phyloP scores from a whole-genome alignment of 2,888 invertebrate species.

The Lomographa bimaculata region DNA sequence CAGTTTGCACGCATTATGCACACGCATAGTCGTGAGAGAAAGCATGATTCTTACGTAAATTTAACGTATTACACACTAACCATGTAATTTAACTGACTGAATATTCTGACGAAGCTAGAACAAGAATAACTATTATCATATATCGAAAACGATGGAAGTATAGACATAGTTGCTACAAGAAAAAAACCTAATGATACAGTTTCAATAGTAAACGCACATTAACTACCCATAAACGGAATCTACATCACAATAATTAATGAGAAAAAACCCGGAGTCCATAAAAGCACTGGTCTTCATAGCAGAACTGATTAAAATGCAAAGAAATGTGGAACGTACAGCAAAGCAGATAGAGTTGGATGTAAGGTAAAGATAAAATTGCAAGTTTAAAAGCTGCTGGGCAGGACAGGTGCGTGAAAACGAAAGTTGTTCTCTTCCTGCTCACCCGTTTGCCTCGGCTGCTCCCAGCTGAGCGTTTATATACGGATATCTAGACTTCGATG shows the following conservation, averaged over 20 bases:
- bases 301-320: neutral
- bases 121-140: slow-evolving; percentile 5
- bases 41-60: slow-evolving; percentile 60
- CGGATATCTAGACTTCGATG: slow-evolving; percentile 48
- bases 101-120: slow-evolving; percentile 22
- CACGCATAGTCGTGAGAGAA: slow-evolving; percentile 68
- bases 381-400: slow-evolving; percentile 64
- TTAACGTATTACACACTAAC: slow-evolving; percentile 24
- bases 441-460: slow-evolving; percentile 68
- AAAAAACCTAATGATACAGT: slow-evolving; percentile 24
- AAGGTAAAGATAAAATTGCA: slow-evolving; percentile 39
- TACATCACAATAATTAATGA: slow-evolving; percentile 33
- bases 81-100: slow-evolving; percentile 35
- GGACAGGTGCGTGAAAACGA: slow-evolving; percentile 82
- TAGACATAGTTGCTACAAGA: slow-evolving; percentile 1
- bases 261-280: slow-evolving; percentile 33
- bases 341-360: slow-evolving; percentile 41
- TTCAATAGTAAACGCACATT: slow-evolving; percentile 19
- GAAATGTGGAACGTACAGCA: slow-evolving; percentile 13
- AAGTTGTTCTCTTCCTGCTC: slow-evolving; percentile 83
- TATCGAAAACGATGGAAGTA: slow-evolving; percentile 7
- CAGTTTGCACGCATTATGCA: slow-evolving; percentile 56
- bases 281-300: slow-evolving; percentile 32
- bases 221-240: slow-evolving; percentile 23
- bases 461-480: slow-evolving; percentile 45